Base-by-base conservation (phyloP, 2,113 vertebrate species). In the Mustela lutreola region DNA sequence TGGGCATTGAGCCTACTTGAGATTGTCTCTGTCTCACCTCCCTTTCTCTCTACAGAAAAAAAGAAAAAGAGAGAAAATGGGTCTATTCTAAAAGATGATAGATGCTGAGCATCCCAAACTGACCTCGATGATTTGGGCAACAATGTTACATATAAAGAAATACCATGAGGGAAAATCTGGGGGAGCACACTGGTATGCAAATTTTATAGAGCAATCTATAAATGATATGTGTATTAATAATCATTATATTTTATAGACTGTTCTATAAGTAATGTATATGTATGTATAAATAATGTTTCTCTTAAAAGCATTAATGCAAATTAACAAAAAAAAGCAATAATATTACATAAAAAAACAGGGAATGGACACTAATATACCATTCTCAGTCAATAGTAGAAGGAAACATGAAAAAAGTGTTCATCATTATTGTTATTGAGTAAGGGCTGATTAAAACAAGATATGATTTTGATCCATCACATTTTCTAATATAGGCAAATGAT, bases 301-400 rank as follows among this genome's bases (percentile, higher is more conserved):
- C 24, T 39, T 83, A 84, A 93, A 63, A 65, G 8, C 5, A 83
- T 83, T 76, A 90, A 42, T 90, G 75, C 19, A 95, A 75, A 89
- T 84, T 89, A 92, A 95, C 12, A 78, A 87, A 42, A 95, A 95
- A 95, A 11, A 75, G 7, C 7, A 50, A 45, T 36, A 93, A 73
- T 78, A 89, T 56, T 33, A 67, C 24, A 56, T 26, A 22, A 83
- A 83, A 82, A 87, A 62, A 10, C 0, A 24, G 11, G 8, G 36
- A 94, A 14, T 70, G 42, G 42, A 56, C 11, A 67, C 11, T 48
- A 85, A 36, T 31, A 80, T 56, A n/a, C 71, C 22, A 60, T 89
- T 92, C 18, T 94, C 33, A 67, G 71, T 89, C 56, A 83, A 91
- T 42, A 31, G 39, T 58, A 76, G 28, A 42, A 96, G 28, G 31